Conservation (phyloP, 1,140 invertebrate genomes). For the Leptinotarsa texana region DNA sequence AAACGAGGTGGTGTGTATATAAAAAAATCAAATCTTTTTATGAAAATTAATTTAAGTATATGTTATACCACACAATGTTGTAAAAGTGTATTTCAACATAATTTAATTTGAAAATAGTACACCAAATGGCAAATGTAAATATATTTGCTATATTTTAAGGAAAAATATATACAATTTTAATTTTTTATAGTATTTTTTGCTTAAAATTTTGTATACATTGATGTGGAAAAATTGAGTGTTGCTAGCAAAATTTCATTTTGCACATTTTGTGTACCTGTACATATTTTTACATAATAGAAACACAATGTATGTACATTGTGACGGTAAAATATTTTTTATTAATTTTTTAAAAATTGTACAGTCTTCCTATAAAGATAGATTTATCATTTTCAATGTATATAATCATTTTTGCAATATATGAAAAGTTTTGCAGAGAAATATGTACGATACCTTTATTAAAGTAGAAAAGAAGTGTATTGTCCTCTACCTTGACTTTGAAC, state of each 20-base stretch:
- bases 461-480: no score
- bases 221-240: no score
- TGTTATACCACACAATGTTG: no score
- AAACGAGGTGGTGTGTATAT: no score
- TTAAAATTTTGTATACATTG: no score
- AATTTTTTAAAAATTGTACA: conserved; percentile 22
- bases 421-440: no score
- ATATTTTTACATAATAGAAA: not conserved
- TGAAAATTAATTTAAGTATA: no score
- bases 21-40: conserved; percentile 10
- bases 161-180: conserved; percentile 18
- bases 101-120: conserved; percentile 4
- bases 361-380: conserved; percentile 20
- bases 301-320: not conserved
- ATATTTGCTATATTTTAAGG: conserved; percentile 10
- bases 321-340: conserved; percentile 20
- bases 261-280: not conserved
- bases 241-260: no score
- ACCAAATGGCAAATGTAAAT: conserved; percentile 6
- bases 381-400: conserved; percentile 10
- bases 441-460: no score
- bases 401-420: not conserved
- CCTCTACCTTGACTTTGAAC: no score
- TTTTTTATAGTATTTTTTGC: conserved; percentile 18
- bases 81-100: conserved; percentile 1